Evolutionary conservation across 92 coral and sea anemone species (phyloP), one percentile per base, ranked within the genome.

Genomic region (Zoanthus sansibaricus): DNA sequence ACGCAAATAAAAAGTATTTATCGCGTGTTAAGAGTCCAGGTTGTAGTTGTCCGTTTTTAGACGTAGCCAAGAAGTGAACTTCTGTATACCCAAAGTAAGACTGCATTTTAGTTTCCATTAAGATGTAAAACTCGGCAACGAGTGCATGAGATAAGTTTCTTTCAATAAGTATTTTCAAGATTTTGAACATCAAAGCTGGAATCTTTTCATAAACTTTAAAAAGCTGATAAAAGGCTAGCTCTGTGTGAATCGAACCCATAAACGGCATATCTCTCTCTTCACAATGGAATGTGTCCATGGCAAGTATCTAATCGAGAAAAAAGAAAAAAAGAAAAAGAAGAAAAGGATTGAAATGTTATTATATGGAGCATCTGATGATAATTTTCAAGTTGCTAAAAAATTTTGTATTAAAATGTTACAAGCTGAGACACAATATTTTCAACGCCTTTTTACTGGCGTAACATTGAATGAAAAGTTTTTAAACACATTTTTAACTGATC

Each of bases 271-370:
- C 72, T 12, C 33, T 0, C 0, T 68, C 72, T 20, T 68, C 33
- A 14, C 33, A 68, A 68, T 68, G 72, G 72, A 68, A 68, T 1
- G 72, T 68, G 72, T 68, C 72, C 72, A 68, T 68, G 7, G 72
- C 72, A 1, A 68, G 72, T 1, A 68, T 5, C 72, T 68, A 5
- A 0, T 5, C 12, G 25, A 25, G 25, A 25, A 68, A 68, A 68
- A 68, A n/a, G 5, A 68, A 68, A 37, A 68, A 68, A n/a, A 68
- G 6, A 68, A 68, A 68, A 68, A n/a, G 5, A 68, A 68, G 72
- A 68, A 68, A n/a, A 68, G 6, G 0, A 68, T 68, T 68, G 9
- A 68, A 31, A 20, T 68, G 33, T 17, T 68, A 5, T 17, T 31
- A 17, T 17, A 68, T 17, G 72, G 72, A 68, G 72, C 72, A 17